Evolutionary conservation across 1,140 invertebrate genomes (phyloP).

Genomic region (Tigriopus japonicus): DNA sequence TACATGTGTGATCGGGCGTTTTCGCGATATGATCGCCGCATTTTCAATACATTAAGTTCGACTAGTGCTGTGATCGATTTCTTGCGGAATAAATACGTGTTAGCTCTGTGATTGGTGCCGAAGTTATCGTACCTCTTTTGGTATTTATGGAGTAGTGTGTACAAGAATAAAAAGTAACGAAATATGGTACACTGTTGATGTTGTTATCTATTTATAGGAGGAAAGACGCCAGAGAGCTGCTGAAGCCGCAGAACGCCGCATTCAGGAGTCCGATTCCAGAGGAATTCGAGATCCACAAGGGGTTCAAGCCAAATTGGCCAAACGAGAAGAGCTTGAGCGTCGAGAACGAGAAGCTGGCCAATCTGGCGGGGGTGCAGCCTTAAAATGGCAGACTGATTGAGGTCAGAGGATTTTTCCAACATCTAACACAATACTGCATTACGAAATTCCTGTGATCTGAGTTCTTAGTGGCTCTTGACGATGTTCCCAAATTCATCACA

Average conservation of each 20-base stretch:
- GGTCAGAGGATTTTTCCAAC: too few species aligned
- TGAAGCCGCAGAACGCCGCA: neutral
- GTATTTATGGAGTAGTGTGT: too few species aligned
- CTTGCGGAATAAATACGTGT: constrained; percentile 33
- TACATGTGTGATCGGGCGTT: constrained; percentile 76
- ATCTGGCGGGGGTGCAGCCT: too few species aligned
- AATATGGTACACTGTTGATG: neutral
- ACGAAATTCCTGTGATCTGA: too few species aligned
- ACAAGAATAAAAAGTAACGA: too few species aligned
- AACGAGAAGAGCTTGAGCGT: neutral
- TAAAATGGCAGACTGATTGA: too few species aligned
- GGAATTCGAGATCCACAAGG: neutral
- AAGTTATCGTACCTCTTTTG: too few species aligned
- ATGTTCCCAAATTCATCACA: too few species aligned
- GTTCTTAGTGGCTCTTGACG: too few species aligned
- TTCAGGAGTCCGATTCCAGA: neutral
- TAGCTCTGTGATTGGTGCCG: too few species aligned
- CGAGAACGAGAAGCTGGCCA: too few species aligned
- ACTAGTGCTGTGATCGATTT: constrained; percentile 48
- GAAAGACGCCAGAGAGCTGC: neutral
- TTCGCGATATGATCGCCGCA: constrained; percentile 40
- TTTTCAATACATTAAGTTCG: constrained; percentile 55
- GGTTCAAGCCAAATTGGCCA: constrained; percentile 2
- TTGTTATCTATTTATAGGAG: neutral
- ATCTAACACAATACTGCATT: too few species aligned